Percentiles rank a stretch among this genome's conserved stretches.
Evolutionary conservation across 2,888 invertebrate genomes (phyloP).

Genomic region (Tinea pellionella): DNA sequence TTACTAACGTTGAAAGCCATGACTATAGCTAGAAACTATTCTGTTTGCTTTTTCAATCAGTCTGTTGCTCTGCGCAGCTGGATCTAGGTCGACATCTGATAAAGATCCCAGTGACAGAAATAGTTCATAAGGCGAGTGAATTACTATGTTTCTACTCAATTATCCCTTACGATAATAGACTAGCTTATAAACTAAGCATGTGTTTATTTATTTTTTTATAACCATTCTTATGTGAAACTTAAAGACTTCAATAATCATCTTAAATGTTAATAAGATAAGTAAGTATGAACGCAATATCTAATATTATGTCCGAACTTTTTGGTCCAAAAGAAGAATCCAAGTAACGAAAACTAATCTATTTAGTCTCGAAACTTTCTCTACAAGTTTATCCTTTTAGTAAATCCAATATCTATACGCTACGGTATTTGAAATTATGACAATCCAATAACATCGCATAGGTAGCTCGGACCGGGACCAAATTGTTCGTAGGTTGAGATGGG

Average conservation of each 20-base stretch:
- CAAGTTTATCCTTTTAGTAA: not conserved
- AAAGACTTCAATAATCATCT: not conserved
- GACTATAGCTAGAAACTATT: not conserved
- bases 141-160: constrained; percentile 2
- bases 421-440: constrained; percentile 61
- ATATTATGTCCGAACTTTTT: not conserved
- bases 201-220: too few species aligned
- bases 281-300: not conserved
- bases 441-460: constrained; percentile 59
- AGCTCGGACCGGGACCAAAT: constrained; percentile 54
- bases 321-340: not conserved
- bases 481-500: constrained; percentile 29
- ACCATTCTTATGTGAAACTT: too few species aligned
- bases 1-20: not conserved
- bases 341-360: constrained; percentile 9
- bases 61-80: constrained; percentile 5
- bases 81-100: constrained; percentile 14
- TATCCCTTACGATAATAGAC: not conserved
- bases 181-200: not conserved
- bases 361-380: constrained; percentile 11
- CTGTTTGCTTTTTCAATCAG: constrained; percentile 1
- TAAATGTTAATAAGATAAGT: not conserved
- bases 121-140: constrained; percentile 11
- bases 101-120: constrained; percentile 12
- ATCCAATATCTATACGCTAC: constrained; percentile 15